A percentile compares a stretch with the other conserved stretches of the same genome.
Evolutionary conservation across 2,888 invertebrate genomes (phyloP).

Genomic region (Eueremaeus valkanovi): DNA sequence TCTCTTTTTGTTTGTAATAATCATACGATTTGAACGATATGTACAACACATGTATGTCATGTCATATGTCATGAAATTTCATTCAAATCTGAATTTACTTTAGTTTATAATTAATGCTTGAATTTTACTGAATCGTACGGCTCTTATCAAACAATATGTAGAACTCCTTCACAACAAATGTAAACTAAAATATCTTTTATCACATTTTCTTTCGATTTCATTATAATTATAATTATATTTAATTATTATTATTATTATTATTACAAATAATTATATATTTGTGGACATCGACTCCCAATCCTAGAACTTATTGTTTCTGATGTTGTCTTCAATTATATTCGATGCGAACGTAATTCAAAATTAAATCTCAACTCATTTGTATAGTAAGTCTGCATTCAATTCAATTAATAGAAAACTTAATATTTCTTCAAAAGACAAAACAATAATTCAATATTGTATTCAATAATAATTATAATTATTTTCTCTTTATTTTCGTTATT

Average conservation of each 20-base stretch:
- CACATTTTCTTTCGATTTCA: neutral
- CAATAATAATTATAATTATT: neutral
- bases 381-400: conserved; percentile 33
- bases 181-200: conserved; percentile 10
- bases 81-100: neutral
- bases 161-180: neutral
- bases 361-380: conserved; percentile 28
- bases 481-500: neutral
- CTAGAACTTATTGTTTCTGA: neutral
- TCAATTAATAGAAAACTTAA: neutral
- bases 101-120: neutral
- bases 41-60: neutral
- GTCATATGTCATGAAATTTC: neutral
- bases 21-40: neutral
- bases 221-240: neutral
- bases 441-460: too few relatives aligned
- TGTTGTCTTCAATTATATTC: neutral
- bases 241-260: conserved; percentile 5
- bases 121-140: neutral
- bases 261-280: neutral
- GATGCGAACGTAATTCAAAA: neutral
- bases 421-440: neutral
- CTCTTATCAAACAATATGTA: neutral
- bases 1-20: conserved; percentile 16
- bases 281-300: neutral